Conservation (phyloP, 2,888 invertebrate species). For the Ophion slaviceki region DNA sequence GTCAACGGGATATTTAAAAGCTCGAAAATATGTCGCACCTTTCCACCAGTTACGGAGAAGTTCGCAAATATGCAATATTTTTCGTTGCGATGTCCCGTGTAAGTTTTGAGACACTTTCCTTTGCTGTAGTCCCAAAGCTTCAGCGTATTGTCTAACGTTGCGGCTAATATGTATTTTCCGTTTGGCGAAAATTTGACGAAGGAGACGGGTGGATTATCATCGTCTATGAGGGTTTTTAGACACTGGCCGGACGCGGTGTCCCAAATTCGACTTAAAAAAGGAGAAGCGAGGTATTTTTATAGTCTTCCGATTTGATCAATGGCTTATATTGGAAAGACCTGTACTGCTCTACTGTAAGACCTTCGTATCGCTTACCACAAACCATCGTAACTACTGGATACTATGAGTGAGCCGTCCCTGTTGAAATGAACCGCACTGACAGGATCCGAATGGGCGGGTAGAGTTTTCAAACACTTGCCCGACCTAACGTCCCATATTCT, state of each 20-base stretch:
- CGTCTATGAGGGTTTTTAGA: conserved; percentile 99
- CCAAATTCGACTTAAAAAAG: conserved; percentile 95
- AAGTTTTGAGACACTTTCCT: conserved; percentile 99
- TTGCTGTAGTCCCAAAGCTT: conserved; percentile 99
- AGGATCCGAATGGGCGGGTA: conserved; percentile 99
- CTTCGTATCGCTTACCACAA: conserved; percentile 88
- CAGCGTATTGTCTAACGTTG: conserved; percentile 98
- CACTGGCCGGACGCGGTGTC: conserved; percentile 99
- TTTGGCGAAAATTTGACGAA: conserved; percentile 99
- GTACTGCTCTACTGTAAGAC: not conserved
- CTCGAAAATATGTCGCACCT: conserved; percentile 86
- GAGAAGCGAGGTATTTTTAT: conserved; percentile 16
- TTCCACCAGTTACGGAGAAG: conserved; percentile 99
- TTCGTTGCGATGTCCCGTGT: conserved; percentile 99
- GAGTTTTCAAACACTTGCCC: conserved; percentile 98
- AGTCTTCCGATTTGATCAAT: not conserved
- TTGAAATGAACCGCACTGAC: conserved; percentile 99
- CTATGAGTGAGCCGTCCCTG: conserved; percentile 98
- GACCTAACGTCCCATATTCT: conserved; percentile 99
- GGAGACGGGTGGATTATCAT: conserved; percentile 99
- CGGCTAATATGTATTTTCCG: conserved; percentile 99
- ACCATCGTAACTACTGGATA: conserved; percentile 99
- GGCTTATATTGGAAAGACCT: not conserved
- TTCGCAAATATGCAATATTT: conserved; percentile 99
- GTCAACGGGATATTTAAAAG: not conserved